Evolutionary conservation across 2,113 vertebrate genomes (phyloP).

Genomic region (Andinoacara biseriatus): DNA sequence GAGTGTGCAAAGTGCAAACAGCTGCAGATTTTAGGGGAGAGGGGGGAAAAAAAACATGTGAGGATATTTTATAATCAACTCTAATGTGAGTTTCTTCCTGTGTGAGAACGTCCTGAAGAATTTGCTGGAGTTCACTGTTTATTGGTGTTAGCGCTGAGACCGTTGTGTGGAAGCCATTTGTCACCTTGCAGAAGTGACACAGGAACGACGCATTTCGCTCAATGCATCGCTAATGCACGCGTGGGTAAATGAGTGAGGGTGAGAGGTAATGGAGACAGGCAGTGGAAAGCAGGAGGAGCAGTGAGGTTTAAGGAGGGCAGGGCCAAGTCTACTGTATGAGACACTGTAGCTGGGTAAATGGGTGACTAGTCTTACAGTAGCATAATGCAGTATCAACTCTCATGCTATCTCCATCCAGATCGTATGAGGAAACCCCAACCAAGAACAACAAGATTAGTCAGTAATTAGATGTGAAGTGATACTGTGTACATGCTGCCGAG

Average conservation of each 20-base stretch:
- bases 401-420: slow-evolving; percentile 46
- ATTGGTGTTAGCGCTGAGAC: background rate
- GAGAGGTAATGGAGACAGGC: slow-evolving; percentile 19
- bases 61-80: slow-evolving; percentile 29
- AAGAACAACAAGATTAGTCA: slow-evolving; percentile 64
- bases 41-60: background rate
- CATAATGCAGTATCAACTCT: slow-evolving; percentile 51
- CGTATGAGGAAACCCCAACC: slow-evolving; percentile 56
- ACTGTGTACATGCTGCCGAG: slow-evolving; percentile 22
- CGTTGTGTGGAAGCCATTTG: background rate
- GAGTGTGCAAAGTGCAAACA: slow-evolving; percentile 42
- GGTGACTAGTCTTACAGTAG: slow-evolving; percentile 62
- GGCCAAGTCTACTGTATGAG: slow-evolving; percentile 17
- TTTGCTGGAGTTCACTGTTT: background rate
- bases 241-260: background rate
- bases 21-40: background rate
- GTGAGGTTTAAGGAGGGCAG: slow-evolving; percentile 9
- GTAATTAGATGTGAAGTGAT: slow-evolving; percentile 65
- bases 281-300: background rate
- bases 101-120: background rate
- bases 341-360: slow-evolving; percentile 37
- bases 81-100: slow-evolving; percentile 21
- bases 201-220: background rate
- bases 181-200: slow-evolving; percentile 12
- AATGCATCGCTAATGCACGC: slow-evolving; percentile 4